These are phyloP conservation scores for Apamea anceps DNA, from an alignment of 2,888 invertebrate genomes.

Conservation along the genomic window DNA sequence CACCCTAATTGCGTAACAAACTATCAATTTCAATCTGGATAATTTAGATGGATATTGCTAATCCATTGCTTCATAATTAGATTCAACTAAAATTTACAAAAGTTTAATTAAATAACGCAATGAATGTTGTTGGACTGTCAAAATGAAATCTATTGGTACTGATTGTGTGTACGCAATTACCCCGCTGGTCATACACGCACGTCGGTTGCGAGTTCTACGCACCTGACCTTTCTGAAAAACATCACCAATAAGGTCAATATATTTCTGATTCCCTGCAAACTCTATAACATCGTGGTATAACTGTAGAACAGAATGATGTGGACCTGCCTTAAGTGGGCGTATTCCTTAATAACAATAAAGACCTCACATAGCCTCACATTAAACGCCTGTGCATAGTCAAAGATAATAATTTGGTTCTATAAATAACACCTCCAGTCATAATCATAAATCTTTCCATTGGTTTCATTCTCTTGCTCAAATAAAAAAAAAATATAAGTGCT, in stretches of 20 bases:
- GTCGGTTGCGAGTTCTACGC: not conserved
- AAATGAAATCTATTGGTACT: not conserved
- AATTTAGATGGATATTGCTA: too few relatives aligned
- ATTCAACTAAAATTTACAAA: too few relatives aligned
- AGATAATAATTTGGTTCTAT: slow-evolving; percentile 62
- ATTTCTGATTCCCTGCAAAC: too few relatives aligned
- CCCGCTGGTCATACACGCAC: not conserved
- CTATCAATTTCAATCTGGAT: not conserved
- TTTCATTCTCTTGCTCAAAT: slow-evolving; percentile 54
- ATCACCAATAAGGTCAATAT: too few relatives aligned
- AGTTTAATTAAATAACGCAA: not conserved
- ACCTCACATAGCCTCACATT: slow-evolving; percentile 55
- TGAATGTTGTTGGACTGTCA: not conserved
- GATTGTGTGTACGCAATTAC: not conserved
- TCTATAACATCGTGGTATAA: too few relatives aligned
- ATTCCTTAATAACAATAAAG: slow-evolving; percentile 52
- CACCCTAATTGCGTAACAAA: too few relatives aligned
- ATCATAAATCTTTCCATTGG: slow-evolving; percentile 61
- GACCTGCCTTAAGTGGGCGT: slow-evolving; percentile 8
- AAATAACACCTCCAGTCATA: slow-evolving; percentile 65
- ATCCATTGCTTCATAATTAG: not conserved
- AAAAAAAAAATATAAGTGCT: slow-evolving; percentile 65
- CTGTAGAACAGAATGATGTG: slow-evolving; percentile 7
- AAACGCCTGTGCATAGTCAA: slow-evolving; percentile 45
- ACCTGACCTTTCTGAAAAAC: not conserved